phyloP scores from a whole-genome alignment of 2,888 invertebrate genomes.

The Epinotia bilunana region DNA sequence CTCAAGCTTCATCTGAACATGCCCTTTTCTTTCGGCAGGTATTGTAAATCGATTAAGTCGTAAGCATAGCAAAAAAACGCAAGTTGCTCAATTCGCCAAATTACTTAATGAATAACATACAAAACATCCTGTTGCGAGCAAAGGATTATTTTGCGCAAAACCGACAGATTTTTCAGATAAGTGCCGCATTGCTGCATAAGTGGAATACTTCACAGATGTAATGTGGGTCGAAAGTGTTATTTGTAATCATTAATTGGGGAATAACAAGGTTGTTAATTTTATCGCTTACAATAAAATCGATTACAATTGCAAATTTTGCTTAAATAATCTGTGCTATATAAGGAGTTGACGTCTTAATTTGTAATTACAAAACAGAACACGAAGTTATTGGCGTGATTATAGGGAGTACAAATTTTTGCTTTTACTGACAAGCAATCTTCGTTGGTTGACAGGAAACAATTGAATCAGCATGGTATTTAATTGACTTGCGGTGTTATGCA shows the following conservation, averaged over 20 bases:
- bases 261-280: constrained; percentile 23
- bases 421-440: constrained; percentile 16
- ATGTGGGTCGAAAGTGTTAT: constrained; percentile 38
- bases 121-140: constrained; percentile 29
- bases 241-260: constrained; percentile 35
- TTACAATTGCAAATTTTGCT: constrained; percentile 33
- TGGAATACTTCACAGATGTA: constrained; percentile 28
- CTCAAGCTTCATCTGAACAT: no score
- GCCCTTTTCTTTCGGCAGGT: not conserved
- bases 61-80: constrained; percentile 1
- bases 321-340: constrained; percentile 31
- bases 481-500: not conserved
- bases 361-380: constrained; percentile 23
- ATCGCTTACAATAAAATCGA: constrained; percentile 20
- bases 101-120: constrained; percentile 20
- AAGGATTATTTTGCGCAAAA: constrained; percentile 31
- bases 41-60: not conserved
- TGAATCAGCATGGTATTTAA: not conserved
- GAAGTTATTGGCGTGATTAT: constrained; percentile 18
- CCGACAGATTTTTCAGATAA: constrained; percentile 31
- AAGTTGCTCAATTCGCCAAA: constrained; percentile 17
- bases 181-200: constrained; percentile 26
- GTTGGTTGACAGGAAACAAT: not conserved
- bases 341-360: constrained; percentile 24
- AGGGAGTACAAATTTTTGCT: constrained; percentile 15